Evolutionary conservation across 2,888 invertebrate species (phyloP), one percentile per base, ranked within the genome.

Genomic region (Acronicta leporina): DNA sequence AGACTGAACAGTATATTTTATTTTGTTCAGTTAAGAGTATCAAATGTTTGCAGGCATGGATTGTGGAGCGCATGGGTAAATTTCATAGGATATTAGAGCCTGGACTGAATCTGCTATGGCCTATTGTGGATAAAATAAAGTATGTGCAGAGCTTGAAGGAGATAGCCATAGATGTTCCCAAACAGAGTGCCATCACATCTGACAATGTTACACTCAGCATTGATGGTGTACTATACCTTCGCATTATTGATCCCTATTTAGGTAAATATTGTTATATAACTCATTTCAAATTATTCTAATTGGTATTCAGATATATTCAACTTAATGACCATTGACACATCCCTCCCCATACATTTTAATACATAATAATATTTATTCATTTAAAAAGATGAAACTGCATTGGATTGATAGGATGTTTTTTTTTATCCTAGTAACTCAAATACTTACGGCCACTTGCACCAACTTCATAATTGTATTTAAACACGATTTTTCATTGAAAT

Each of bases 121-220:
- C 99, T 0, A 91, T 99, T 60, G 94, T 99, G 46, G 99, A 99
- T 88, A 96, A 95, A 87, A 97, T 99, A 25, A 98, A 97, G 92
- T 99, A 99, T 95, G 99, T 99, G 13, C 99, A 99, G 91, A 98
- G 98, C 90, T 92, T 99, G 42, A 99, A 99, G 89, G 99, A 99
- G 97, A 98, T 99, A 77, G 99, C 99, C 0, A 99, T 99, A 81
- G 99, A 99, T 94, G 98, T 99, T 56, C 99, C 99, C 0, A 98
- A 99, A 87, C 99, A 99, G 91, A 98, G 98, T 89, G 99, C 99
- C 16, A 99, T 99, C 79, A 99, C 99, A 14, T 96, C 97, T 60
- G 99, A 99, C 90, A 99, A 99, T 95, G 99, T 99, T 0, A 99
- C 98, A 0, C 92, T 99, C 56, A 97, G 97, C 82, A 98, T 99